Conservation (phyloP, 1,140 invertebrate genomes). For the Macrocentrus cingulum region DNA sequence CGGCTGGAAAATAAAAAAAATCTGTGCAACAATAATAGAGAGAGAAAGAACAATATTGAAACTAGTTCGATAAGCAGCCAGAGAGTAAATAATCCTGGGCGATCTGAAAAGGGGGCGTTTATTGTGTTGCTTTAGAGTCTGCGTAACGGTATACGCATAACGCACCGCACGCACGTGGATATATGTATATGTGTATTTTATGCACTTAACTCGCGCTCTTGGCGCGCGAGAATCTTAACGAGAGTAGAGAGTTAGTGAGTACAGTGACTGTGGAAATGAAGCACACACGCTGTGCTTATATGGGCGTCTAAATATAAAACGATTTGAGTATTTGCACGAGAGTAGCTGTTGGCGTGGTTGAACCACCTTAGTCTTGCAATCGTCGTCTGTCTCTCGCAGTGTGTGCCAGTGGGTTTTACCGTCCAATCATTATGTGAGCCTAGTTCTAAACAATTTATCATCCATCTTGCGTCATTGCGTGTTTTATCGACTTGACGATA, state of each 20-base stretch:
- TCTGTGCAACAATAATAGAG: background rate
- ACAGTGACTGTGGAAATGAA: constrained; percentile 30
- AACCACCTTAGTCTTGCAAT: constrained; percentile 15
- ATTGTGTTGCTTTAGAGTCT: background rate
- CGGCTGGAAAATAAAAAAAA: background rate
- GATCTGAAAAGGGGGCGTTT: background rate
- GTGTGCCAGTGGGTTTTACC: too few species aligned
- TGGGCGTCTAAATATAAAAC: constrained; percentile 40
- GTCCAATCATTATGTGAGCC: too few species aligned
- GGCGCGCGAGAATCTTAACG: background rate
- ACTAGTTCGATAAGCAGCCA: background rate
- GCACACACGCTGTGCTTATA: constrained; percentile 23
- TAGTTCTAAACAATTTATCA: too few species aligned
- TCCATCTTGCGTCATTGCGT: too few species aligned
- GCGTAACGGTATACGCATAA: constrained; percentile 1
- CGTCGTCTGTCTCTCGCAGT: background rate
- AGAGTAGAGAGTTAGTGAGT: constrained; percentile 17
- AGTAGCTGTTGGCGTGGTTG: constrained; percentile 18
- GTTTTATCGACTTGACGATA: too few species aligned
- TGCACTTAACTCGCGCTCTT: background rate
- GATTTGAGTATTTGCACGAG: constrained; percentile 20
- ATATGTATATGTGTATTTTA: background rate
- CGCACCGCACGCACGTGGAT: background rate
- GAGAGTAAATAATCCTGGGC: background rate
- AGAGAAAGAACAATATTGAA: background rate